These are phyloP conservation scores for Harpalus rubripes DNA, from an alignment of 2,888 invertebrate species.

Conservation along the genomic window DNA sequence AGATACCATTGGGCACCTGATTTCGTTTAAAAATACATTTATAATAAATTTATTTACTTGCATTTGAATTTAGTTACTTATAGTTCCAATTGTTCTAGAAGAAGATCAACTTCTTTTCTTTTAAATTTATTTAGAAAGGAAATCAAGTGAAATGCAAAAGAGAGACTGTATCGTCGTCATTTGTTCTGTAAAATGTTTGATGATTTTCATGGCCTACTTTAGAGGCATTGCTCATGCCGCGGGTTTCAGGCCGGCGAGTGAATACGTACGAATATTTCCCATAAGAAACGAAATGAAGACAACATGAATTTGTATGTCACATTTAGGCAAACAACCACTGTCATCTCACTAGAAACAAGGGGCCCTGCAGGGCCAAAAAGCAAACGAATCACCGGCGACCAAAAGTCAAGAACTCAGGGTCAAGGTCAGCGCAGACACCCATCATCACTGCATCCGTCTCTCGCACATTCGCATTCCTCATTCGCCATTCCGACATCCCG, in stretches of 20 bases:
- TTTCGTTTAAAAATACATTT: constrained; percentile 72
- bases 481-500: neutral
- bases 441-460: constrained; percentile 56
- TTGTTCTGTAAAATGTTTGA: constrained; percentile 46
- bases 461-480: constrained; percentile 32
- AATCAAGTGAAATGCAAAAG: constrained; percentile 57
- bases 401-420: constrained; percentile 54
- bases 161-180: constrained; percentile 58
- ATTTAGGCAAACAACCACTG: constrained; percentile 71
- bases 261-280: constrained; percentile 62
- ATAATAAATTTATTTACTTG: constrained; percentile 71
- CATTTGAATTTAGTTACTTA: constrained; percentile 60
- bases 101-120: constrained; percentile 74
- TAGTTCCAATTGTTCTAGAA: constrained; percentile 69
- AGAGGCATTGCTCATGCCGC: constrained; percentile 46
- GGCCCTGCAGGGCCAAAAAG: constrained; percentile 42
- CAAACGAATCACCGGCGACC: constrained; percentile 66
- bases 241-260: constrained; percentile 66
- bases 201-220: constrained; percentile 43
- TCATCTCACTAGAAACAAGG: constrained; percentile 66
- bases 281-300: constrained; percentile 69
- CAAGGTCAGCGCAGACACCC: constrained; percentile 59
- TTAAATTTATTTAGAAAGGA: constrained; percentile 53
- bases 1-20: constrained; percentile 58
- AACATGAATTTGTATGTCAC: constrained; percentile 74